Percentiles rank a stretch among this genome's conserved stretches.
Conservation (phyloP, 64 coral and sea anemone genomes). For the Catalaphyllia jardinei region DNA sequence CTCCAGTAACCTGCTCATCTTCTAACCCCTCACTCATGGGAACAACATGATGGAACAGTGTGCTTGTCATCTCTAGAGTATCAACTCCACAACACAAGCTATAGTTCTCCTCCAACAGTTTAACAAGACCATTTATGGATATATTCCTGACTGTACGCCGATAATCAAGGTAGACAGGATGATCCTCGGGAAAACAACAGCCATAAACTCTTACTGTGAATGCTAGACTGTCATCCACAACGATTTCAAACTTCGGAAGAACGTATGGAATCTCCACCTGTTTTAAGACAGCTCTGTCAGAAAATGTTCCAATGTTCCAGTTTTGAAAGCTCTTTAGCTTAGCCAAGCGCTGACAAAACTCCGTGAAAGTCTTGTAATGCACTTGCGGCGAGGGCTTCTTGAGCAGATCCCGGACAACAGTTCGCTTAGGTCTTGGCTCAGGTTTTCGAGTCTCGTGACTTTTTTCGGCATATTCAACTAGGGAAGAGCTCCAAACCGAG, state of each 20-base stretch:
- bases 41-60: constrained; percentile 48
- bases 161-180: constrained; percentile 24
- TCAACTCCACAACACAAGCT: constrained; percentile 34
- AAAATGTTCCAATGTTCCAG: no score
- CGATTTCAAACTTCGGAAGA: constrained; percentile 17
- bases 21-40: neutral
- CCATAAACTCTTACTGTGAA: constrained; percentile 37
- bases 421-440: no score
- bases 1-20: constrained; percentile 36
- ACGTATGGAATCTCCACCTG: neutral
- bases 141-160: constrained; percentile 20
- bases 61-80: neutral
- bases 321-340: no score
- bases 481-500: no score
- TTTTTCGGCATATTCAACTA: no score
- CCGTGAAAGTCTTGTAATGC: no score
- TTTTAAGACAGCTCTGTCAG: neutral
- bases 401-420: no score
- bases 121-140: constrained; percentile 8
- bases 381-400: no score
- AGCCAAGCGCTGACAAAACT: no score
- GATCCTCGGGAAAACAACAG: constrained; percentile 31
- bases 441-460: no score
- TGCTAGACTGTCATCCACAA: constrained; percentile 25
- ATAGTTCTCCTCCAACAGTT: constrained; percentile 28